A percentile compares a stretch with the other conserved stretches of the same genome.
These are phyloP conservation scores for Phortica variegata DNA, from an alignment of 1,140 invertebrate genomes.

Conservation along the genomic window DNA sequence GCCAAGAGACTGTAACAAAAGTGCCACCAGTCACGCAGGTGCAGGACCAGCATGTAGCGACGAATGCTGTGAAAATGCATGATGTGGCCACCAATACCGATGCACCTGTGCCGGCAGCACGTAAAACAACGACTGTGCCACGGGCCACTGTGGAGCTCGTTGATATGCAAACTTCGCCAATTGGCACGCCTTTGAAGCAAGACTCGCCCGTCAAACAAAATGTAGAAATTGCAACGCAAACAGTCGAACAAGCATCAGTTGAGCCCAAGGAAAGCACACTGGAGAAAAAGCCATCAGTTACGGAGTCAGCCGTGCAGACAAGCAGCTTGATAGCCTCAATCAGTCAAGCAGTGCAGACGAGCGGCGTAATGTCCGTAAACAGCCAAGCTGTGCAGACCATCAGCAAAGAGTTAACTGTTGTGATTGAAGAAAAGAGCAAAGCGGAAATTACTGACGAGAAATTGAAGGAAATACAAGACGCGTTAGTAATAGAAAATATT, in stretches of 20 bases:
- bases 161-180: slow-evolving; percentile 43
- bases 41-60: not conserved
- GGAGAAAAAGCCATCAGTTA: not conserved
- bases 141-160: slow-evolving; percentile 20
- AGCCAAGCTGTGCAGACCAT: slow-evolving; percentile 38
- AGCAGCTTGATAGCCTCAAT: slow-evolving; percentile 15
- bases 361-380: slow-evolving; percentile 8
- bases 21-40: not conserved
- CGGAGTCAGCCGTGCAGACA: slow-evolving; percentile 34
- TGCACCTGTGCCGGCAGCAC: slow-evolving; percentile 33
- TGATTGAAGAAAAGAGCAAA: not conserved
- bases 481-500: slow-evolving; percentile 17
- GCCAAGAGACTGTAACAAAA: not conserved
- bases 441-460: slow-evolving; percentile 11
- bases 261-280: not conserved
- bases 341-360: slow-evolving; percentile 35
- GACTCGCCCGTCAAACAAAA: too few species aligned
- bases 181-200: slow-evolving; percentile 26
- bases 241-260: slow-evolving; percentile 7
- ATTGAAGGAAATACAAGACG: slow-evolving; percentile 15
- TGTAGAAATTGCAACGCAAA: slow-evolving; percentile 28
- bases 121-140: slow-evolving; percentile 19
- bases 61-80: too few species aligned
- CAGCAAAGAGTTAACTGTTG: too few species aligned
- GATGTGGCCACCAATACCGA: slow-evolving; percentile 43